These are phyloP conservation scores for Thryonomys swinderianus DNA, from an alignment of 2,113 vertebrate genomes.

Conservation along the genomic window DNA sequence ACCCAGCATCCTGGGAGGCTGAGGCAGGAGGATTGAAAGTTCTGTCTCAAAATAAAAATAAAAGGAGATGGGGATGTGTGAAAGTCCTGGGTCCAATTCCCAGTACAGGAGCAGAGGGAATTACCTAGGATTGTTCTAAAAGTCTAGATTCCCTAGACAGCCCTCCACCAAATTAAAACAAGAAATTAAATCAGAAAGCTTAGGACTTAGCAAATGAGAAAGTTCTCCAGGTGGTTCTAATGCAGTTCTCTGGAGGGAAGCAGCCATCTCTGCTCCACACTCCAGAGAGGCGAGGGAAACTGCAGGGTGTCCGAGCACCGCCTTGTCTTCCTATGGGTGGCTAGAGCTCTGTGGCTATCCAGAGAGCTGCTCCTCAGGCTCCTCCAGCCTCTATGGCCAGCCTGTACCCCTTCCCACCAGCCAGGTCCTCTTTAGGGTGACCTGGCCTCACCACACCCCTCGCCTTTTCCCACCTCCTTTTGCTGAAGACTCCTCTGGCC, in stretches of 20 bases:
- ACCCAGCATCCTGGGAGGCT: not conserved
- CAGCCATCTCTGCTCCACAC: too few relatives aligned
- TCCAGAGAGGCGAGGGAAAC: not conserved
- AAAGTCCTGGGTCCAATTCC: not conserved
- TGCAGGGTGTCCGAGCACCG: not conserved
- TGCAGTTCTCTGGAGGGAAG: not conserved
- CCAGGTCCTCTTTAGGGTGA: not conserved
- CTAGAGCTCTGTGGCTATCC: not conserved
- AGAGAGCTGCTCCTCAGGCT: not conserved
- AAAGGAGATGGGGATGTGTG: not conserved
- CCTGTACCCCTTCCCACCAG: not conserved
- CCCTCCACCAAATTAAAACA: not conserved
- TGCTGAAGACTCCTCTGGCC: not conserved
- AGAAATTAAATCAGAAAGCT: not conserved
- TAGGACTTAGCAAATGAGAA: not conserved
- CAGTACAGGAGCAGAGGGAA: not conserved
- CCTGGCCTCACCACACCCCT: not conserved
- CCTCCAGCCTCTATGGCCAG: not conserved
- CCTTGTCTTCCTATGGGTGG: not conserved
- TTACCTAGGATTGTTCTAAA: not conserved
- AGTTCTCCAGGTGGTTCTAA: not conserved
- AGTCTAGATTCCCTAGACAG: not conserved
- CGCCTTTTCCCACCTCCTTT: not conserved
- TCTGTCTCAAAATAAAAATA: not conserved
- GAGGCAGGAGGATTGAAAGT: not conserved